Percentiles rank a stretch among this genome's conserved stretches.
These are phyloP conservation scores for Spheniscus humboldti DNA, from an alignment of 2,797 vertebrate species.

Conservation along the genomic window DNA sequence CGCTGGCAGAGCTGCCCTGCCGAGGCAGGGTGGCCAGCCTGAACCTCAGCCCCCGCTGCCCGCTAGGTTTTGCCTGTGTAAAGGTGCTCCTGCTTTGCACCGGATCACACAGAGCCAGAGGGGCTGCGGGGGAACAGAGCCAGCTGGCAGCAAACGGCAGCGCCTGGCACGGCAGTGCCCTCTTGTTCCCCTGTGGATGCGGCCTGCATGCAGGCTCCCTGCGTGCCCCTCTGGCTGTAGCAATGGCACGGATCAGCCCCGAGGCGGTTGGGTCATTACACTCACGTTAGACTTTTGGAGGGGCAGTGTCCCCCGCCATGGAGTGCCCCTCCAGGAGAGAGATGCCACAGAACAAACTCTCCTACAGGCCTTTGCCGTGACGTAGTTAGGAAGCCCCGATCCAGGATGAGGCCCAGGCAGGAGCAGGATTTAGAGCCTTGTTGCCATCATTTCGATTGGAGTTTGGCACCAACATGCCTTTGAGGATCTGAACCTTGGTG, in stretches of 20 bases:
- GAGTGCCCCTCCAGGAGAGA: neutral
- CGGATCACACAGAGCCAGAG: fast-evolving
- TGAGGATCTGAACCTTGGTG: neutral
- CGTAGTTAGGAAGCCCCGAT: fast-evolving
- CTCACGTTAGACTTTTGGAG: neutral
- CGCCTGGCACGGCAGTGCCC: neutral
- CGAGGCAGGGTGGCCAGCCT: neutral
- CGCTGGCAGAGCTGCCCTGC: neutral
- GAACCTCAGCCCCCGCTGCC: fast-evolving
- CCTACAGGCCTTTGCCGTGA: neutral
- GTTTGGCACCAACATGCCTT: neutral
- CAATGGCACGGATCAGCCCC: neutral
- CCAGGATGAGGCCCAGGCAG: neutral
- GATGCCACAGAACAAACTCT: neutral
- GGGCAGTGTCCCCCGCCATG: neutral
- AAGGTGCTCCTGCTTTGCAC: neutral
- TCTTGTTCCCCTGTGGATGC: neutral
- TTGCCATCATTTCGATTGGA: neutral
- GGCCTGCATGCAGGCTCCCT: neutral
- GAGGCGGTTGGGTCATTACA: fast-evolving
- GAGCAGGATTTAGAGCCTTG: neutral
- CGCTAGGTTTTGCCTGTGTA: fast-evolving
- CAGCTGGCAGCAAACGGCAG: neutral
- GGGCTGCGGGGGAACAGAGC: neutral
- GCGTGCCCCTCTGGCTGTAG: neutral